Evolutionary conservation across 2,113 vertebrate species (phyloP).

Genomic region (Esox niger): DNA sequence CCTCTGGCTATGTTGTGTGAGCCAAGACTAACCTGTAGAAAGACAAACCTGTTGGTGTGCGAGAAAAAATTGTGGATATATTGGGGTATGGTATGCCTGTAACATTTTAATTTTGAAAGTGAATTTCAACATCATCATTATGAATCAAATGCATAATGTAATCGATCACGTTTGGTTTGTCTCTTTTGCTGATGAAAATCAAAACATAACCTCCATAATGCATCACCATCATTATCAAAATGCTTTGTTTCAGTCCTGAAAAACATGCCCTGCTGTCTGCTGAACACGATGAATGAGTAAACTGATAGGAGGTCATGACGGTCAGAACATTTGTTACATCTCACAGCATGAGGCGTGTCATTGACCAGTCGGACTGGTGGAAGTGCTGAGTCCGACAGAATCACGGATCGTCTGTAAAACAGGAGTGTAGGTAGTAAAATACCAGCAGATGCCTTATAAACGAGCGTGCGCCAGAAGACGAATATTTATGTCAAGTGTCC

Average conservation of each 20-base stretch:
- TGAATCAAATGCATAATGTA: too few relatives aligned
- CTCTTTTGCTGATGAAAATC: too few relatives aligned
- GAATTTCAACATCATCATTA: too few relatives aligned
- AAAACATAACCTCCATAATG: too few relatives aligned
- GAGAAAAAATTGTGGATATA: too few relatives aligned
- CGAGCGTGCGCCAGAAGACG: background rate
- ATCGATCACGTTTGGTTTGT: too few relatives aligned
- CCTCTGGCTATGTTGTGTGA: conserved; percentile 8
- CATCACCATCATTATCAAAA: too few relatives aligned
- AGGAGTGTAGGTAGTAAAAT: conserved; percentile 41
- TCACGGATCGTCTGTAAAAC: background rate
- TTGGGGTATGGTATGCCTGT: too few relatives aligned
- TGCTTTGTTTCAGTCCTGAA: too few relatives aligned
- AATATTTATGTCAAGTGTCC: conserved; percentile 54
- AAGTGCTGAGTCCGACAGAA: background rate
- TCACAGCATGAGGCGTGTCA: background rate
- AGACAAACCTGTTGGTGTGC: background rate
- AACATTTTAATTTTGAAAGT: too few relatives aligned
- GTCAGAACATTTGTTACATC: background rate
- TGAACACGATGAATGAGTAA: background rate
- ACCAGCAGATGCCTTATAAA: conserved; percentile 21
- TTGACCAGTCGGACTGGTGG: background rate
- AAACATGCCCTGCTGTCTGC: background rate
- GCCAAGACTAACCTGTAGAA: background rate
- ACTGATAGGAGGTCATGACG: background rate